Base-by-base conservation (phyloP, 2,888 invertebrate genomes). In the Petrolisthes manimaculis region DNA sequence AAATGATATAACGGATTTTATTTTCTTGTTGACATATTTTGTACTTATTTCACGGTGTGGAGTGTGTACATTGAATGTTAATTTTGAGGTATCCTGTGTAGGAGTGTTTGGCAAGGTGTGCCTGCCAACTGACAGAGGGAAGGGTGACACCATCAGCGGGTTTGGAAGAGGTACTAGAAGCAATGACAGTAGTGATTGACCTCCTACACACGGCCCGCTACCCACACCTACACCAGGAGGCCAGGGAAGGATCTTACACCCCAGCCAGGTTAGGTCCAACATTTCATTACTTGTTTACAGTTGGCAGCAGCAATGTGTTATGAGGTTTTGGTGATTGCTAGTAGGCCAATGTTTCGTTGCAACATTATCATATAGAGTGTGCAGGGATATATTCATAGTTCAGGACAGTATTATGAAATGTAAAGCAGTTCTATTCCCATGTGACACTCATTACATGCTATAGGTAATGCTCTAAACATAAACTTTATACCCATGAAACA, bases 151-250 rank as follows among this genome's bases (percentile, higher is more conserved):
- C 88, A 37, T 24, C 84, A 4, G 71, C 88, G 18, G 79, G 75
- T n/a, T 75, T 61, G 12, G 80, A 69, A 51, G 88, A 88, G 56
- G 24, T 88, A 8, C 71, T 79, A 61, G 88, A 88, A 80, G 79
- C 75, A 4, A 53, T 88, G 74, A 75, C 75, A 53, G 84, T 84
- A 61, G 88, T 88, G 67, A 51, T 88, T 12, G 88, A 88, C 14
- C 88, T 88, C 53, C 80, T 88, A 8, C 88, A 88, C 84, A 88
- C 84, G n/a, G 84, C 88, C 80, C 67, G 84, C 21, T 61, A 84
- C 37, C 88, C 88, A 12, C 88, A 88, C 75, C 88, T 88, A 51
- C 88, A 88, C 75, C 81, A 83, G 67, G 86, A 86, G 18, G 81
- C 84, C 55, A 71, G 80, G 12, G 84, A 88, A n/a, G 88, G 88